Percentiles rank a stretch among this genome's conserved stretches.
phyloP scores from a whole-genome alignment of 2,797 vertebrate species.

The Dipus sagitta region DNA sequence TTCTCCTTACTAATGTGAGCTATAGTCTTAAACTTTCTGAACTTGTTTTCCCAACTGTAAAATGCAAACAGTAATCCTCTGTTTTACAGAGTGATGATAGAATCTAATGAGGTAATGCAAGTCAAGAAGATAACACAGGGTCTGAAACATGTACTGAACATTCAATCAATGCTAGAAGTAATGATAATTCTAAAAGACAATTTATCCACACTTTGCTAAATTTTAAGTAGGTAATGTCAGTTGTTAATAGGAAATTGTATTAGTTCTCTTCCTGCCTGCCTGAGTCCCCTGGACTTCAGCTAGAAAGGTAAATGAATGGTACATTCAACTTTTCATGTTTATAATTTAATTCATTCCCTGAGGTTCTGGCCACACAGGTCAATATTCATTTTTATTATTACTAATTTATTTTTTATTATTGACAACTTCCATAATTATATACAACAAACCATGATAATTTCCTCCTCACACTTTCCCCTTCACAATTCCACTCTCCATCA shows the following conservation, averaged over 20 bases:
- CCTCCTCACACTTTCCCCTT: too few relatives aligned
- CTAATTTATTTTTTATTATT: too few relatives aligned
- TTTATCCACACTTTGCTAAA: not conserved
- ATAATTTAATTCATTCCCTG: conserved; percentile 22
- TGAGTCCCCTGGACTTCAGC: not conserved
- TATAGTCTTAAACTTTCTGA: not conserved
- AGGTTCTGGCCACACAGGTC: not conserved
- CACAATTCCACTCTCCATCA: too few relatives aligned
- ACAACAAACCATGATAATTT: too few relatives aligned
- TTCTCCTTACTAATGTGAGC: not conserved
- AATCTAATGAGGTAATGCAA: not conserved
- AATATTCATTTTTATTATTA: conserved; percentile 13
- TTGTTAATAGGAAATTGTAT: conserved; percentile 4
- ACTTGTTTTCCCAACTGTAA: not conserved
- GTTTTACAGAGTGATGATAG: not conserved
- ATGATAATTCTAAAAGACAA: conserved; percentile 13
- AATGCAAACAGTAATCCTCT: conserved; percentile 10
- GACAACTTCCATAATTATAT: too few relatives aligned
- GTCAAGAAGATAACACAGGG: not conserved
- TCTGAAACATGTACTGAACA: not conserved
- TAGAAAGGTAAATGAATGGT: not conserved
- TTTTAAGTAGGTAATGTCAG: conserved; percentile 35
- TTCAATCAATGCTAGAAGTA: not conserved
- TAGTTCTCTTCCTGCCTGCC: not conserved
- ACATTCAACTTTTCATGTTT: conserved; percentile 31